These are phyloP conservation scores for Brachionus plicatilis DNA, from an alignment of 1,140 invertebrate species.

Conservation along the genomic window DNA sequence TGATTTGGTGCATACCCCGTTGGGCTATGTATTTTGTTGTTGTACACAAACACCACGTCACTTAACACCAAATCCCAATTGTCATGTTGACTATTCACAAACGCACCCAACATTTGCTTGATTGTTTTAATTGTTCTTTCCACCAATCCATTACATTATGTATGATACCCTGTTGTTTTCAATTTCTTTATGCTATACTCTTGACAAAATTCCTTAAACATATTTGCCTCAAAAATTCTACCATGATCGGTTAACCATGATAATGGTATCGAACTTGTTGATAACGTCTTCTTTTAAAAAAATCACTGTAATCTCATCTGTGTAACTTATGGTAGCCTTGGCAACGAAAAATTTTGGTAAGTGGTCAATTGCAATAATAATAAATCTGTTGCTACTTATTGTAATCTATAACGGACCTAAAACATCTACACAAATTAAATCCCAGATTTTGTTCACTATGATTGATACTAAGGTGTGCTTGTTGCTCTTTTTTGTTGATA, in stretches of 20 bases:
- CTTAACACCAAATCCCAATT: conserved; percentile 19
- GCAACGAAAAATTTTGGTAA: neutral
- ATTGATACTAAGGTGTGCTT: neutral
- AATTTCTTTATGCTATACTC: conserved; percentile 28
- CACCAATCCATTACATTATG: conserved; percentile 47
- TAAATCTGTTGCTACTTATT: neutral
- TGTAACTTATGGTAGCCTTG: neutral
- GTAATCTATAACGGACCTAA: neutral
- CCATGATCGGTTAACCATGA: neutral
- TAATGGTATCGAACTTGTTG: neutral
- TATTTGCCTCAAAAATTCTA: neutral
- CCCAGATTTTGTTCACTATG: neutral
- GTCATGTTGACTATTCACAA: neutral
- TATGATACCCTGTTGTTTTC: conserved; percentile 46
- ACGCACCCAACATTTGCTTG: conserved; percentile 39
- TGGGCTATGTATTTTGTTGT: neutral
- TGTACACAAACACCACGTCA: neutral
- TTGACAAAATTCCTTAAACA: conserved; percentile 25
- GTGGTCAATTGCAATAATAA: conserved; percentile 18
- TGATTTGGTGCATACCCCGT: neutral
- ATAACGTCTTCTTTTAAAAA: neutral
- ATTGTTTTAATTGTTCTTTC: conserved; percentile 46
- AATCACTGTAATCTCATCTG: neutral
- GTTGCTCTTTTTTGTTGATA: neutral
- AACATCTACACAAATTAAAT: conserved; percentile 17